Base-by-base conservation (phyloP, 2,888 invertebrate genomes). In the Pammene aurita region DNA sequence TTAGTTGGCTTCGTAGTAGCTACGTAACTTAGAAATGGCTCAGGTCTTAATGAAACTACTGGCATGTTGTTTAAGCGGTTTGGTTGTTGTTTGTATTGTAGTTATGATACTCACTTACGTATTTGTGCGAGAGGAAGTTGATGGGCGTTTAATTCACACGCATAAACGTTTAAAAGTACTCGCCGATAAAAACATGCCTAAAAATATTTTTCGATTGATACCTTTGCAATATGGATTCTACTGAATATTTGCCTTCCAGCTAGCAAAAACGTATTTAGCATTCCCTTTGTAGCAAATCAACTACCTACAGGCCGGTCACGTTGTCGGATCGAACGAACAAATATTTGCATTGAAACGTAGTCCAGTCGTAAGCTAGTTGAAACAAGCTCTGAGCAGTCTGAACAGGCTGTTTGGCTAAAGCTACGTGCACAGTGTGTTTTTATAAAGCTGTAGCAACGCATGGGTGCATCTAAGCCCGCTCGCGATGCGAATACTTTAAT, bases 261-360 rank as follows among this genome's bases (percentile, higher is more conserved):
- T 26, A n/a, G 57, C 42, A 54, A 54, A 64, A 52, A 58, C 34
- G 4, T 54, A 54, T 69, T 65, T 42, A 38, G 10, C 55, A 69
- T 69, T 69, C 65, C 55, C 54, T 65, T 55, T 69, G 64, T 52
- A 34, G 48, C 64, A 60, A 69, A 69, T 69, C 65, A 65, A 69
- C 38, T 60, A 54, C 41, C 38, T 60, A 54, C 41, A 69, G 55
- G 69, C 69, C 35, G 60, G 65, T 54, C 60, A 65, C 69, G 69
- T 54, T 14, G 35, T 42, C 10, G 65, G 63, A 65, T 69, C 55
- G 64, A 69, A 55, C 64, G 54, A 52, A 58, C 58, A 58, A 69
- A 69, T 69, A 69, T 69, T 69, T 69, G 54, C 64, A 69, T 65
- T 60, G 69, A 65, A 65, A 65, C 69, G 65, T 65, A 60, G 54